A percentile compares a stretch with the other conserved stretches of the same genome.
Conservation (phyloP, 2,113 vertebrate species). For the Agelaius tricolor region DNA sequence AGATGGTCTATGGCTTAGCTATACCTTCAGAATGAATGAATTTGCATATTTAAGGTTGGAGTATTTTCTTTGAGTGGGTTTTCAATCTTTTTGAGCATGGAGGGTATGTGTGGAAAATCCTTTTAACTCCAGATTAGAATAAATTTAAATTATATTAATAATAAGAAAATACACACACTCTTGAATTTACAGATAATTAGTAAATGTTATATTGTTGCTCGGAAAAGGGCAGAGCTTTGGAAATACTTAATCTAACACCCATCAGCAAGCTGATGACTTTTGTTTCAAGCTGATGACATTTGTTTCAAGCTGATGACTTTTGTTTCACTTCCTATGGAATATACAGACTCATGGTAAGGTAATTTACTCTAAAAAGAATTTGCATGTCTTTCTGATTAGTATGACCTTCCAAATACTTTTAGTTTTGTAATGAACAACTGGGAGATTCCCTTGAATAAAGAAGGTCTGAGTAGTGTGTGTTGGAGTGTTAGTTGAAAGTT, state of each 20-base stretch:
- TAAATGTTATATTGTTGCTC: not conserved
- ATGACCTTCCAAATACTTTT: not conserved
- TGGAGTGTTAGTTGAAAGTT: not conserved
- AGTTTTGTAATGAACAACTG: not conserved
- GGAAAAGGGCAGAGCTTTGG: not conserved
- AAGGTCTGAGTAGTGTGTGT: not conserved
- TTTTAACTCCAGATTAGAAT: not conserved
- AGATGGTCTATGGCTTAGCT: not conserved
- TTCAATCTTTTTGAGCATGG: not conserved
- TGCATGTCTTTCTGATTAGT: not conserved
- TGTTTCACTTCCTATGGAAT: slow-evolving; percentile 70
- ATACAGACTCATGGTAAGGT: not conserved
- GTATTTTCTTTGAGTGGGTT: not conserved
- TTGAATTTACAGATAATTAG: not conserved
- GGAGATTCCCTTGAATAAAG: not conserved
- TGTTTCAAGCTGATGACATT: slow-evolving; percentile 33
- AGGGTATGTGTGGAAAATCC: not conserved
- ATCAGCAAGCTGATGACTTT: not conserved
- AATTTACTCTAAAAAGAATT: not conserved
- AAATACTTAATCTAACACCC: not conserved
- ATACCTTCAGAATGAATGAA: not conserved
- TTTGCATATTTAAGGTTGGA: not conserved
- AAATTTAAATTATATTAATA: not conserved
- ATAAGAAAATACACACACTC: not conserved
- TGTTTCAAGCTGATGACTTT: not conserved